These are phyloP conservation scores for Nematolebias whitei DNA, from an alignment of 2,113 vertebrate genomes.

Conservation along the genomic window DNA sequence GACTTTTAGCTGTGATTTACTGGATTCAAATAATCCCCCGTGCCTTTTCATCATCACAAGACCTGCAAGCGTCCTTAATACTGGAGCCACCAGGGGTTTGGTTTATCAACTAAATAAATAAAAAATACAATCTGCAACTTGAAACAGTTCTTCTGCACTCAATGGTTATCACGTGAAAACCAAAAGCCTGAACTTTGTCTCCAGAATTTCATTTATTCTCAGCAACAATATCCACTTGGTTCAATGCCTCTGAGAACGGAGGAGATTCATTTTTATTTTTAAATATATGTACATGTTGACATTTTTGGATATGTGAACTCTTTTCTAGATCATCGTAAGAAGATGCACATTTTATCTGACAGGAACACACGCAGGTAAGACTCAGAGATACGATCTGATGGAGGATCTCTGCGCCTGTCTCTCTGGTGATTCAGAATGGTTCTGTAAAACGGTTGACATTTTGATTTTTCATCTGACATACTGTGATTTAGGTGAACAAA, in stretches of 20 bases:
- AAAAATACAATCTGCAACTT: constrained; percentile 39
- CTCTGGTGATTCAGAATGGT: constrained; percentile 44
- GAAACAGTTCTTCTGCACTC: constrained; percentile 25
- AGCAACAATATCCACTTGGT: constrained; percentile 9
- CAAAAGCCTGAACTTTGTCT: constrained; percentile 38
- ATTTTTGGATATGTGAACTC: constrained; percentile 63
- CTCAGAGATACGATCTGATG: constrained; percentile 52
- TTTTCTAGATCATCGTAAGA: constrained; percentile 63
- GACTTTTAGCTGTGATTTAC: constrained; percentile 76
- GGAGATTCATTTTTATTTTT: constrained; percentile 16
- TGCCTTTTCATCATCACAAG: constrained; percentile 56
- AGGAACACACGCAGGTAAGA: constrained; percentile 35
- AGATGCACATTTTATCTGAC: constrained; percentile 70
- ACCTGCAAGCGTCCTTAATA: constrained; percentile 13
- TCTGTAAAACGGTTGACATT: constrained; percentile 67
- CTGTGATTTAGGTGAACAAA: constrained; percentile 44
- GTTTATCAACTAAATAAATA: constrained; percentile 18
- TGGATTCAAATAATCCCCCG: constrained; percentile 67
- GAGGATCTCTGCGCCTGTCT: constrained; percentile 39
- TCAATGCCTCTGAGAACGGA: constrained; percentile 57
- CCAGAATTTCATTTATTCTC: constrained; percentile 8
- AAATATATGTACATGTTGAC: constrained; percentile 66
- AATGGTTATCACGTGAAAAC: constrained; percentile 42
- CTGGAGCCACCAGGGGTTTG: constrained; percentile 23
- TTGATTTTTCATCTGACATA: constrained; percentile 61